These are phyloP conservation scores for Antrozous pallidus DNA, from an alignment of 2,797 vertebrate genomes.

Conservation along the genomic window DNA sequence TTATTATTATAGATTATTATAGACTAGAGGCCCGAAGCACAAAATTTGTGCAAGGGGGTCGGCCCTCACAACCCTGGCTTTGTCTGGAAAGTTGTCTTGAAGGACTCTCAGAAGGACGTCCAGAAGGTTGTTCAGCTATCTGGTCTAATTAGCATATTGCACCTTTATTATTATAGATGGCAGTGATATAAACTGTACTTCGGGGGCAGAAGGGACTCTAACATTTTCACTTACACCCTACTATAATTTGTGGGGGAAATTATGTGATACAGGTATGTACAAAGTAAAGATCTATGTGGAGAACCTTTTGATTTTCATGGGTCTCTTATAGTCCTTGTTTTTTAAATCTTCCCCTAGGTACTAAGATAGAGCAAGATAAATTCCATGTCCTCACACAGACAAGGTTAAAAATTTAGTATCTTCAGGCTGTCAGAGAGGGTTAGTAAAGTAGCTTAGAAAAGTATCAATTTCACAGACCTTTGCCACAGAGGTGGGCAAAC, in stretches of 20 bases:
- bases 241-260: not conserved
- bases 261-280: not conserved
- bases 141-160: too few species aligned
- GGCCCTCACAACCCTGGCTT: too few species aligned
- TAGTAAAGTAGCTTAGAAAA: not conserved
- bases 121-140: too few species aligned
- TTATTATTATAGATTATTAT: too few species aligned
- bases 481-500: not conserved
- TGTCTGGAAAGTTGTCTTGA: too few species aligned
- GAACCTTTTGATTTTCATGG: not conserved
- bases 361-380: conserved; percentile 15
- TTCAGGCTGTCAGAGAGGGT: not conserved
- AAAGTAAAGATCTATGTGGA: not conserved
- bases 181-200: not conserved
- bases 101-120: too few species aligned
- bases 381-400: not conserved
- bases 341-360: not conserved
- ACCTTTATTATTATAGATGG: too few species aligned
- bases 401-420: not conserved
- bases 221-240: not conserved
- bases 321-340: not conserved
- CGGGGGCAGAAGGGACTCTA: not conserved
- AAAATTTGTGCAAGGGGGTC: too few species aligned
- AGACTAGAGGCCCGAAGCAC: too few species aligned
- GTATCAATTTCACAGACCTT: not conserved